phyloP scores from a whole-genome alignment of 2,797 vertebrate species.

The Ciconia nigra region DNA sequence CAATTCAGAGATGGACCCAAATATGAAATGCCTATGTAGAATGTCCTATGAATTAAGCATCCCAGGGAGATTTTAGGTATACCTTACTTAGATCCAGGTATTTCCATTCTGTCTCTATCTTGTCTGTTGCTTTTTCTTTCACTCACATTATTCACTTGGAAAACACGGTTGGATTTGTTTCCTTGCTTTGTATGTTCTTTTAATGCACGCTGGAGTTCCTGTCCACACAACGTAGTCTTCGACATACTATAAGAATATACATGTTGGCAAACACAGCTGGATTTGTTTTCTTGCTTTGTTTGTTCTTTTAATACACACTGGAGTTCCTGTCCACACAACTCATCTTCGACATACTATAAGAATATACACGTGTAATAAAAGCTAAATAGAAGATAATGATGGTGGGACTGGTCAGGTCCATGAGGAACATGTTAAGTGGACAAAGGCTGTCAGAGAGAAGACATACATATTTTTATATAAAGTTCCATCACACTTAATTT shows the following conservation, averaged over 20 bases:
- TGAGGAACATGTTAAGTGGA: neutral
- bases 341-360: neutral
- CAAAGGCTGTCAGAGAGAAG: neutral
- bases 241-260: neutral
- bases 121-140: neutral
- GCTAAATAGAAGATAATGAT: neutral
- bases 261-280: neutral
- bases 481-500: neutral
- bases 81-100: neutral
- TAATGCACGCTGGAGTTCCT: neutral
- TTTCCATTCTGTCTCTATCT: neutral
- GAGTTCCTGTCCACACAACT: neutral
- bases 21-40: neutral
- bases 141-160: neutral
- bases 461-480: neutral
- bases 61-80: neutral
- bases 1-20: neutral
- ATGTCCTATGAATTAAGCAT: neutral
- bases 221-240: neutral
- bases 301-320: neutral
- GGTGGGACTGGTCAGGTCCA: neutral
- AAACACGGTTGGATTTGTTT: neutral
- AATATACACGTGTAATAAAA: neutral
- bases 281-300: neutral
- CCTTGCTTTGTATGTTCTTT: neutral